Percentiles rank a stretch among this genome's conserved stretches.
These are phyloP conservation scores for Podotricha telesiphe DNA, from an alignment of 2,888 invertebrate species.

Conservation along the genomic window DNA sequence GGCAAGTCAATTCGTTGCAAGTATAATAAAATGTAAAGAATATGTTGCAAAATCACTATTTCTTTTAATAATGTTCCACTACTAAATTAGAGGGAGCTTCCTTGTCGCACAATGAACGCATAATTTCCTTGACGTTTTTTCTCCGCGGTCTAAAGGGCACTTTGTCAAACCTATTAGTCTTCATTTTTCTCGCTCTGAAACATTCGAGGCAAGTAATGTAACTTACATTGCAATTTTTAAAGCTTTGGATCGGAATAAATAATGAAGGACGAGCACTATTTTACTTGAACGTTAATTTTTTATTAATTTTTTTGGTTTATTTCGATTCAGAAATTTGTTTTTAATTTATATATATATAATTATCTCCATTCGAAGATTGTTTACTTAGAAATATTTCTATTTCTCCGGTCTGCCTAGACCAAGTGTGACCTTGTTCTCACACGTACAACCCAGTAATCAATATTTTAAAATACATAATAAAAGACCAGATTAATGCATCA, in stretches of 20 bases:
- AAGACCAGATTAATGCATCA: no score
- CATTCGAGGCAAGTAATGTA: slow-evolving; percentile 29
- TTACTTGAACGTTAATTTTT: neutral
- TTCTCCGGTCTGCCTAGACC: no score
- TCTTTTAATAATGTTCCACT: neutral
- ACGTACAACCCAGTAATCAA: no score
- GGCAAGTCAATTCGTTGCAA: no score
- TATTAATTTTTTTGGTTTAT: neutral
- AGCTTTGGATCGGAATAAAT: slow-evolving; percentile 18
- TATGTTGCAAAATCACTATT: neutral
- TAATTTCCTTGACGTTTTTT: slow-evolving; percentile 35
- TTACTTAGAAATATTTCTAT: no score
- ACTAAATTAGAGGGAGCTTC: slow-evolving; percentile 26
- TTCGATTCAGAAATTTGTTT: neutral
- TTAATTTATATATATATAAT: no score
- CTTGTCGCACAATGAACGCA: slow-evolving; percentile 32
- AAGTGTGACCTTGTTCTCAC: no score
- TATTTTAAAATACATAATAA: no score
- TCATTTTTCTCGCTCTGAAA: slow-evolving; percentile 39
- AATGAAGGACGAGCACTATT: neutral
- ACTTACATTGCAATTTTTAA: slow-evolving; percentile 36
- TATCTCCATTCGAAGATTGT: no score
- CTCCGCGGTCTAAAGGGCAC: slow-evolving; percentile 29
- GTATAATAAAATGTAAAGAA: no score
- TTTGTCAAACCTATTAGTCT: slow-evolving; percentile 43